Conservation (phyloP, 2,113 vertebrate species). For the Mirza zaza region DNA sequence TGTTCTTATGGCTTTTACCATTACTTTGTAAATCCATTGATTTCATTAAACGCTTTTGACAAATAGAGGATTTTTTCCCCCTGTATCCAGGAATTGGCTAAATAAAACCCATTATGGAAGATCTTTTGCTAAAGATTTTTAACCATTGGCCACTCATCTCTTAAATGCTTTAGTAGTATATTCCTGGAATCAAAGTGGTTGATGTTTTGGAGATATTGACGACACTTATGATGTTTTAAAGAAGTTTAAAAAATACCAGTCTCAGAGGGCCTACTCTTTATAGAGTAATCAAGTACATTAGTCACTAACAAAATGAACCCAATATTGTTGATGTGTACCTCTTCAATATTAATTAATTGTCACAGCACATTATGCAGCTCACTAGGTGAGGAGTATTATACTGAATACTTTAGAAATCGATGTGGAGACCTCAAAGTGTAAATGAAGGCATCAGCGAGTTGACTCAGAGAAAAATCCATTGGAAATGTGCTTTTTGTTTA, state of each 20-base stretch:
- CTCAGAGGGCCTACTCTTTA: neutral
- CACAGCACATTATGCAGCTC: neutral
- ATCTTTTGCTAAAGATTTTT: conserved; percentile 34
- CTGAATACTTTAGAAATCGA: neutral
- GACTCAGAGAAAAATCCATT: neutral
- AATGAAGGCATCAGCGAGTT: neutral
- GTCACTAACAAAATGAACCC: conserved; percentile 12
- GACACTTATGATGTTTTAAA: neutral
- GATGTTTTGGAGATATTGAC: neutral
- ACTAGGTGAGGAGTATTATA: neutral
- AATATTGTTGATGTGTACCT: neutral
- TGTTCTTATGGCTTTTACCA: neutral
- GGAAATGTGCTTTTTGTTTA: neutral
- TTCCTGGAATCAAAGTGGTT: conserved; percentile 1
- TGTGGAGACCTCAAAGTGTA: neutral
- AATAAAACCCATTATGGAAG: neutral
- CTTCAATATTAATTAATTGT: neutral
- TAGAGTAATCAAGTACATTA: neutral
- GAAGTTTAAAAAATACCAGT: neutral
- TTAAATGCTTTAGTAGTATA: neutral
- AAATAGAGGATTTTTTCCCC: neutral
- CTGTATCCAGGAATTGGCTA: neutral
- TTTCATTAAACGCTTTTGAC: conserved; percentile 9
- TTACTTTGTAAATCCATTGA: neutral
- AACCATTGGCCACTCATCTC: neutral